Conservation (phyloP, 2,888 invertebrate species). For the Hesperia comma region DNA sequence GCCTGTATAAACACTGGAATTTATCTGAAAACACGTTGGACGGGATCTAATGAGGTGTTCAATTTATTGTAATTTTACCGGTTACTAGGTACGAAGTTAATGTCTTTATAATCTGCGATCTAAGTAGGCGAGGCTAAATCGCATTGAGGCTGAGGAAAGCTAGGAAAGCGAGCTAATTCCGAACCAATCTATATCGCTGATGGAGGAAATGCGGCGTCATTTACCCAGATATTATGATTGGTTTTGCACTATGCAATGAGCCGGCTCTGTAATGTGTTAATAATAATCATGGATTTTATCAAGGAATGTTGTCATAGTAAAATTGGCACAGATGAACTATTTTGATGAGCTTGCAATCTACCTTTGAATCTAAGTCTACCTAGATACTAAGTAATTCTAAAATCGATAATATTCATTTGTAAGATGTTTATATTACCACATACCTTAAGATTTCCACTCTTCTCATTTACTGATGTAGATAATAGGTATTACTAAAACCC, state of each 20-base stretch:
- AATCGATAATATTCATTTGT: too few species aligned
- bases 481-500: too few species aligned
- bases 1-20: neutral
- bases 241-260: neutral
- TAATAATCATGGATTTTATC: neutral
- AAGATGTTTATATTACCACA: too few species aligned
- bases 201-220: constrained; percentile 23
- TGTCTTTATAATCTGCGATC: constrained; percentile 29
- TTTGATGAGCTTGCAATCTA: too few species aligned
- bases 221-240: constrained; percentile 8
- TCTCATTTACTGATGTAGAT: too few species aligned
- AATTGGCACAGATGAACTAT: too few species aligned
- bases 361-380: too few species aligned
- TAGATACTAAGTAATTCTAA: too few species aligned
- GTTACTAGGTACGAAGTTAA: neutral
- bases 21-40: neutral
- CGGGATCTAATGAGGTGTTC: neutral
- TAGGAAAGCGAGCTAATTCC: constrained; percentile 32
- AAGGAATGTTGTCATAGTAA: too few species aligned
- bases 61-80: constrained; percentile 2
- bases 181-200: constrained; percentile 20
- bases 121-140: constrained; percentile 25
- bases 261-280: neutral
- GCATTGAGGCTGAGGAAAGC: constrained; percentile 33
- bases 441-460: too few species aligned